Evolutionary conservation across 2,113 vertebrate species (phyloP).

Genomic region (Salminus brasiliensis): DNA sequence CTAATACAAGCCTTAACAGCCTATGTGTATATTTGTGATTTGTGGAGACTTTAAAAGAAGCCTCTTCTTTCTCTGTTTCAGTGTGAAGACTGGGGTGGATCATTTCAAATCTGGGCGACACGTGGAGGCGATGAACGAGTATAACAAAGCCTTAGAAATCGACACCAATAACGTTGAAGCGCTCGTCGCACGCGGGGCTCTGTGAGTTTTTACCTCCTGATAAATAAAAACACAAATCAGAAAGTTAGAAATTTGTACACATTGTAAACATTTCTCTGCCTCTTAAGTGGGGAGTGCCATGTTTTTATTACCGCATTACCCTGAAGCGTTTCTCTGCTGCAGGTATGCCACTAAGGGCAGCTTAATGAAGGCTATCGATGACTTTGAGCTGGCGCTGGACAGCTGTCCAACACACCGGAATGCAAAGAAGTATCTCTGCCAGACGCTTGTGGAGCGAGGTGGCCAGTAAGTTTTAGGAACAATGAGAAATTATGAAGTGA

Average conservation of each 20-base stretch:
- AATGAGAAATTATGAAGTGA: no score
- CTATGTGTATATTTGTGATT: neutral
- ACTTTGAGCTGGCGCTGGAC: constrained; percentile 94
- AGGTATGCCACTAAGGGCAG: constrained; percentile 98
- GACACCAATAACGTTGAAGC: constrained; percentile 94
- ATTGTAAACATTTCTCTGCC: neutral
- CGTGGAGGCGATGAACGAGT: constrained; percentile 98
- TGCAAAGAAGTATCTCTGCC: constrained; percentile 95
- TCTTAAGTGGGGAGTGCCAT: neutral
- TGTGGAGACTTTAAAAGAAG: neutral
- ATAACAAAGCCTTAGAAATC: constrained; percentile 96
- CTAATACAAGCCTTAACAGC: neutral
- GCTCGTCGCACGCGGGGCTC: constrained; percentile 93
- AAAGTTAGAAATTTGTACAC: neutral
- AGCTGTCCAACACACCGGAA: constrained; percentile 93
- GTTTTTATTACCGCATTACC: neutral
- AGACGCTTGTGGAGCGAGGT: constrained; percentile 95
- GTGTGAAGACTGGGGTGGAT: constrained; percentile 93
- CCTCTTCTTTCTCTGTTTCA: constrained; percentile 55
- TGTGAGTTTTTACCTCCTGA: constrained; percentile 75
- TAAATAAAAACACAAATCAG: neutral
- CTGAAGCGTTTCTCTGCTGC: constrained; percentile 11
- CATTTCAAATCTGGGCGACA: constrained; percentile 92
- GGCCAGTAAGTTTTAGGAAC: constrained; percentile 82
- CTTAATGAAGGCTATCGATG: constrained; percentile 90